Evolutionary conservation across 2,797 vertebrate species (phyloP), one percentile per base, ranked within the genome.

Genomic region (Decapterus maruadsi): DNA sequence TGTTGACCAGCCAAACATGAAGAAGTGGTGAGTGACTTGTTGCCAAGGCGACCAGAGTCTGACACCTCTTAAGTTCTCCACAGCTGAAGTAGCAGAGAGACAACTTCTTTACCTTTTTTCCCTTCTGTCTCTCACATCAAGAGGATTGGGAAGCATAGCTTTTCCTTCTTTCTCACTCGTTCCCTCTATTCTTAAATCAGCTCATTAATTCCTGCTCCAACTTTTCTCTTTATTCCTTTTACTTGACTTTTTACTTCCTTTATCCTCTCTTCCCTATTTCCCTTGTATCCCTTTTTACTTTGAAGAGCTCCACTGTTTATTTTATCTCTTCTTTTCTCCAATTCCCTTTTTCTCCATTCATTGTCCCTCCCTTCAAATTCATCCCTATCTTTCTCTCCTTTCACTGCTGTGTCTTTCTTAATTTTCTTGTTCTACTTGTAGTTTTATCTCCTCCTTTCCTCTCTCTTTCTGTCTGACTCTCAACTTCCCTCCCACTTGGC

Each of bases 21-120:
- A 80, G 82, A 83, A 85, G 65, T 88, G 87, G 91, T 84, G 90
- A 93, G 88, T 82, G 82, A 86, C 90, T 77, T 73, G 91, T 94
- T 92, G 89, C 92, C 90, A 66, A 63, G 90, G 92, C 53, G 72
- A 95, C 93, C 0, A 51, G 1, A 22, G 58, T 61, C 72, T 68
- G 67, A 72, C 81, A 91, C 87, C 83, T 74, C 80, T 79, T 72
- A 86, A 84, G 87, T 86, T 93, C 80, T 89, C 45, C 2, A 65
- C 1, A 71, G 53, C 54, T 72, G 87, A 90, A 89, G 81, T 56
- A 77, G 71, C 62, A 79, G 40, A 68, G 68, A 76, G 1, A 1
- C 13, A 55, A 65, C 65, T 69, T 76, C 17, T 55, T 29, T 4
- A 10, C 38, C 61, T 29, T 1, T 0, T 0, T 36, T 51, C 16